Evolutionary conservation across 2,797 vertebrate genomes (phyloP).

Genomic region (Heterohyrax brucei): DNA sequence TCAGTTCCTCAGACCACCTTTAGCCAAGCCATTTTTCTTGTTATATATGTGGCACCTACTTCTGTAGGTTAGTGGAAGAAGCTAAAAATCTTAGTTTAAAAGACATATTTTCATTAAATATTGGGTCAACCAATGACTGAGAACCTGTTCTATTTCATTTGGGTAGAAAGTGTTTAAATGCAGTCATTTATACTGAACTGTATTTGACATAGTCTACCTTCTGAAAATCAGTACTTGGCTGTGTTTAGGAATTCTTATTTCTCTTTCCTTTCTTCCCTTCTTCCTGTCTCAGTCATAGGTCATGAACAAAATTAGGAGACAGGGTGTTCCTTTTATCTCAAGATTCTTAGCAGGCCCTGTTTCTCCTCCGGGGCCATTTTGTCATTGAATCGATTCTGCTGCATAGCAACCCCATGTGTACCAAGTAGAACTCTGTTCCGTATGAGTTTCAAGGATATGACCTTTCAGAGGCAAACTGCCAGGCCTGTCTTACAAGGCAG

Average conservation of each 20-base stretch:
- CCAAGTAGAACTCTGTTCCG: neutral
- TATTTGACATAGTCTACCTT: neutral
- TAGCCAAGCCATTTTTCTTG: neutral
- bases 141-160: neutral
- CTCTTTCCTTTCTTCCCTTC: neutral
- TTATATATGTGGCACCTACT: neutral
- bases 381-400: neutral
- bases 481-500: neutral
- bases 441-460: neutral
- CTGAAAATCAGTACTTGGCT: neutral
- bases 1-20: neutral
- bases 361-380: neutral
- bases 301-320: neutral
- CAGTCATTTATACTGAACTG: neutral
- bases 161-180: neutral
- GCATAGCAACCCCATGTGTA: neutral
- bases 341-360: neutral
- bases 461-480: neutral
- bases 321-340: rapidly evolving
- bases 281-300: neutral
- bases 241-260: neutral
- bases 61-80: neutral
- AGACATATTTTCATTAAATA: neutral
- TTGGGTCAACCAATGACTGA: neutral
- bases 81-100: neutral